Conservation (phyloP, 2,113 vertebrate species). For the Montifringilla adamsi region DNA sequence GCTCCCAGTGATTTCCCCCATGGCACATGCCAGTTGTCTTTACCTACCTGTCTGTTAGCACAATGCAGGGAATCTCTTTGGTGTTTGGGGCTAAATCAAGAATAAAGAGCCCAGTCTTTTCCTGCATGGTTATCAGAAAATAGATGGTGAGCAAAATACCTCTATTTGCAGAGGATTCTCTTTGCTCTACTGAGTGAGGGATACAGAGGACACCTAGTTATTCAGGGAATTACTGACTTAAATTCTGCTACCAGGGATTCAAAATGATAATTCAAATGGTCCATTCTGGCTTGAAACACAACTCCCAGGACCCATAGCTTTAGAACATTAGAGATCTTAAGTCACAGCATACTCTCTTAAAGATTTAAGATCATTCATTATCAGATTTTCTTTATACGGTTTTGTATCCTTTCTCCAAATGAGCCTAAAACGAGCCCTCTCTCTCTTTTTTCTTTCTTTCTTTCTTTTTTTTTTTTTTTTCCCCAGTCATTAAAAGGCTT, state of each 20-base stretch:
- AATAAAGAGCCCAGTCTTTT: background rate
- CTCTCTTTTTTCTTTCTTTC: background rate
- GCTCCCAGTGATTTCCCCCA: background rate
- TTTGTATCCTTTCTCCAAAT: background rate
- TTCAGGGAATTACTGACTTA: background rate
- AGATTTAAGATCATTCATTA: background rate
- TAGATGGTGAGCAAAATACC: background rate
- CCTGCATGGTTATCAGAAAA: accelerated
- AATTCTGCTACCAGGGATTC: background rate
- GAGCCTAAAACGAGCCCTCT: background rate
- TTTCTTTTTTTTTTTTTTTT: background rate
- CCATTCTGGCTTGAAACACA: background rate
- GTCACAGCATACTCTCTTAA: background rate
- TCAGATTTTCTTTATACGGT: background rate
- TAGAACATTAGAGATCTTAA: background rate
- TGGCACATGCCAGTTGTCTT: background rate
- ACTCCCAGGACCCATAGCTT: background rate
- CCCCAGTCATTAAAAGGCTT: background rate
- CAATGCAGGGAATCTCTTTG: background rate
- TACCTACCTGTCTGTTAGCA: background rate
- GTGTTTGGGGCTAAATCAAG: background rate
- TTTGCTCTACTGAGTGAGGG: background rate
- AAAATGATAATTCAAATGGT: background rate
- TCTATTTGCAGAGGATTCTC: background rate
- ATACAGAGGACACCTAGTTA: background rate